Base-by-base conservation (phyloP, 1,140 invertebrate species). In the Gerris buenoi region DNA sequence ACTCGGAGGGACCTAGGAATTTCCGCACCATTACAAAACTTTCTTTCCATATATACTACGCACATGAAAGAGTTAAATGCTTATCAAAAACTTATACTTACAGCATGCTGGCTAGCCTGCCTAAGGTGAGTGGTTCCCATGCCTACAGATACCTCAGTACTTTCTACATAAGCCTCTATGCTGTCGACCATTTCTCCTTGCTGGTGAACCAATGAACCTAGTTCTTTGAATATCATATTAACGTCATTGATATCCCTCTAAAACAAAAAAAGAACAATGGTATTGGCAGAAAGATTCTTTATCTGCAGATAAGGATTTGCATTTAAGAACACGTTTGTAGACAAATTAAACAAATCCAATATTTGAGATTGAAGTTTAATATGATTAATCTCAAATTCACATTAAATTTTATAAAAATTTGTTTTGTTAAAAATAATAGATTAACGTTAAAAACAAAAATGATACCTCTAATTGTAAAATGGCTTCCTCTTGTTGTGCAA, bases 181-280 rank as follows among this genome's bases (percentile, higher is more conserved):
- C 91, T 96, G 76, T 98, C 95, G 65, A 99, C 86, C 2, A 92
- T 85, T 73, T 95, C 88, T n/a, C 94, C 95, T 79, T 99, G 97
- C 69, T 97, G 91, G 76, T 98, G 95, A 22, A 99, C 95, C 77
- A 99, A 81, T 62, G 91, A 86, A 2, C 95, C 96, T 62, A 99
- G 81, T 75, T 98, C 95, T 82, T 95, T 97, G 78, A 98, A 99
- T 73, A 99, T 98, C 79, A 97, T 88, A 80, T 98, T 98, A 18
- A 98, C 94, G 75, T 95, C 93, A 71, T 86, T 85, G 72, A 98
- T 98, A 78, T 98, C 93, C 72, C 81, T 87, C 90, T 96, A 79
- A n/a, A n/a, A n/a, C n/a, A n/a, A n/a, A n/a, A n/a, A n/a, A n/a
- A n/a, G n/a, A n/a, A n/a, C n/a, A n/a, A n/a, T n/a, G n/a, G n/a